These are phyloP conservation scores for Bovichtus diacanthus DNA, from an alignment of 2,797 vertebrate species.

Conservation along the genomic window DNA sequence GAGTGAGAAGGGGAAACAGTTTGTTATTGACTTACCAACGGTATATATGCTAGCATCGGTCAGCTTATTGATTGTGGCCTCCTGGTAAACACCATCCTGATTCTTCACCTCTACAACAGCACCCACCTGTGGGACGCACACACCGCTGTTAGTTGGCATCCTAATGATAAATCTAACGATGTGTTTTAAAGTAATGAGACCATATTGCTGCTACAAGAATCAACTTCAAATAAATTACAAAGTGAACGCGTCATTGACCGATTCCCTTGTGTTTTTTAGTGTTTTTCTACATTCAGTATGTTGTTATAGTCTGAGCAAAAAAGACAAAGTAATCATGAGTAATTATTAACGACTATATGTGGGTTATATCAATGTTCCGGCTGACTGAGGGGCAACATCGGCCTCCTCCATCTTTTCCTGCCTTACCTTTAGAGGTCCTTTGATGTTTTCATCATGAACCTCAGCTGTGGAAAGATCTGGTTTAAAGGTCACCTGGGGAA, in stretches of 20 bases:
- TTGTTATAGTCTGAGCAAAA: not conserved
- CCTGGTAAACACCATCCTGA: constrained; percentile 86
- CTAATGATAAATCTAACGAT: constrained; percentile 38
- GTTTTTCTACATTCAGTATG: constrained; percentile 5
- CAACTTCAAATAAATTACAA: constrained; percentile 35
- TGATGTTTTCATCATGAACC: constrained; percentile 89
- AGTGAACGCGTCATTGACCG: not conserved
- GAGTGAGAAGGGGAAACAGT: constrained; percentile 2
- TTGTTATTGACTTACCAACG: constrained; percentile 82
- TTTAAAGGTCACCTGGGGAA: constrained; percentile 87
- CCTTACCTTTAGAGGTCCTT: constrained; percentile 87
- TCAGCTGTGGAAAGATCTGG: constrained; percentile 85
- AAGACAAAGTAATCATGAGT: not conserved
- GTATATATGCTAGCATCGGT: constrained; percentile 89
- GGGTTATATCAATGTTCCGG: not conserved
- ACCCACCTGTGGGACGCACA: constrained; percentile 80
- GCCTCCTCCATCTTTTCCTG: constrained; percentile 9
- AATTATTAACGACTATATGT: constrained; percentile 1
- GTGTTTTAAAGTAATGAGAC: constrained; percentile 38
- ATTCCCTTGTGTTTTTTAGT: constrained; percentile 2
- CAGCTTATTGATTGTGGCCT: constrained; percentile 88
- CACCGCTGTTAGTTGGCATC: constrained; percentile 34
- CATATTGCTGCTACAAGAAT: constrained; percentile 29
- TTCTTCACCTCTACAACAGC: constrained; percentile 87
- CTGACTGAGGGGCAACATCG: not conserved